Base-by-base conservation (phyloP, 1,140 invertebrate genomes). In the Amyelois transitella region DNA sequence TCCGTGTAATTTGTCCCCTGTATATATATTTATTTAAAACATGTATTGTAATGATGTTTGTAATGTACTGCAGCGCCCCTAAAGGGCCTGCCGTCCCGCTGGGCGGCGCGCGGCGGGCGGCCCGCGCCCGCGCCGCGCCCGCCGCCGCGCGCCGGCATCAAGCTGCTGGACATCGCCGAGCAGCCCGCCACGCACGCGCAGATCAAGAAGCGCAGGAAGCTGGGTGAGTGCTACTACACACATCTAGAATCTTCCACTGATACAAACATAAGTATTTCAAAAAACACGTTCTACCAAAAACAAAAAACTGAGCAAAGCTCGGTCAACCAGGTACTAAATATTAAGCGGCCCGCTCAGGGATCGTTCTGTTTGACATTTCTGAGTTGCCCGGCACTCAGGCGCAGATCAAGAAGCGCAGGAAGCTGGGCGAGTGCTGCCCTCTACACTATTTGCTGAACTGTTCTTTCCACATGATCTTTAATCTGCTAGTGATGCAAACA, bases 131-230 rank as follows among this genome's bases (percentile, higher is more conserved):
- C 89, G 1, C 88, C 92, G 8, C 70, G 91, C 88, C 52, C 91
- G 85, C 25, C 92, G 92, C 44, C 72, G 0, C 73, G 80, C 22
- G 62, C 81, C 17, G 97, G 97, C 52, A 96, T 97, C 58, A 96
- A 99, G 88, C 87, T 99, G 12, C 86, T 99, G 18, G 97, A 99
- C 72, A 97, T 99, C 64, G 93, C 93, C 17, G 97, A 99, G 73
- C 96, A 98, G 72, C 97, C 98, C 1, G 83, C 81, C 51, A 88
- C 86, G 8, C 85, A 86, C n/a, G 82, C 84, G 3, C 85, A 89
- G 92, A 74, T 92, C 18, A 94, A 94, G 77, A 89, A 90, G 88
- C 74, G 81, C 21, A 75, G 84, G 51, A 82, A 88, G 58, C 73
- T 84, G 0, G 88, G 88, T 88, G 49, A 66, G 69, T n/a, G n/a